These are phyloP conservation scores for Doryteuthis pealeii DNA, from an alignment of 1,140 invertebrate genomes.

Conservation along the genomic window DNA sequence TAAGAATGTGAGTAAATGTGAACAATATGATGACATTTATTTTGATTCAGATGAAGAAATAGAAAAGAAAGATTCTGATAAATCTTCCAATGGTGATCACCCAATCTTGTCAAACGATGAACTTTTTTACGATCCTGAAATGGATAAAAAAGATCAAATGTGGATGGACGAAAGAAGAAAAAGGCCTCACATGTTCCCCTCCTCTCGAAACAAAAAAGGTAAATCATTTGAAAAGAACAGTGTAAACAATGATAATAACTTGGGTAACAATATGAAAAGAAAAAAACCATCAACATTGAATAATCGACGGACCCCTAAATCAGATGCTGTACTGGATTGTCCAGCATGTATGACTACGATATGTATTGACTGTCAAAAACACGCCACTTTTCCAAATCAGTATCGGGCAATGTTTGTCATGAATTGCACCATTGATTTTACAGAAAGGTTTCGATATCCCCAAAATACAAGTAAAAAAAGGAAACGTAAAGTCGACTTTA, in stretches of 20 bases:
- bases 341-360: constrained; percentile 68
- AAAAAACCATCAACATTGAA: constrained; percentile 15
- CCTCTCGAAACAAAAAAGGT: background rate
- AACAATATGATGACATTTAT: constrained; percentile 60
- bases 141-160: constrained; percentile 67
- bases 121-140: constrained; percentile 66
- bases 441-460: constrained; percentile 60
- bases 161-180: constrained; percentile 63
- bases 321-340: constrained; percentile 69
- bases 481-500: constrained; percentile 24
- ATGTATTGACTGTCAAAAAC: constrained; percentile 69
- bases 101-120: constrained; percentile 59
- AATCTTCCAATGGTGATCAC: constrained; percentile 29
- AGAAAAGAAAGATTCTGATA: constrained; percentile 26
- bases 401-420: constrained; percentile 71
- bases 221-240: background rate
- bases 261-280: background rate
- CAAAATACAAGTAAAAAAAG: constrained; percentile 38
- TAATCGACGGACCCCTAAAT: constrained; percentile 28
- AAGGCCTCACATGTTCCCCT: constrained; percentile 33
- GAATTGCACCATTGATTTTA: constrained; percentile 64
- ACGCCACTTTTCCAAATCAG: constrained; percentile 65
- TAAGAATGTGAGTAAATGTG: no score
- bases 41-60: constrained; percentile 64
- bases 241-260: background rate